These are phyloP conservation scores for Hylia prasina DNA, from an alignment of 2,113 vertebrate genomes.

Conservation along the genomic window DNA sequence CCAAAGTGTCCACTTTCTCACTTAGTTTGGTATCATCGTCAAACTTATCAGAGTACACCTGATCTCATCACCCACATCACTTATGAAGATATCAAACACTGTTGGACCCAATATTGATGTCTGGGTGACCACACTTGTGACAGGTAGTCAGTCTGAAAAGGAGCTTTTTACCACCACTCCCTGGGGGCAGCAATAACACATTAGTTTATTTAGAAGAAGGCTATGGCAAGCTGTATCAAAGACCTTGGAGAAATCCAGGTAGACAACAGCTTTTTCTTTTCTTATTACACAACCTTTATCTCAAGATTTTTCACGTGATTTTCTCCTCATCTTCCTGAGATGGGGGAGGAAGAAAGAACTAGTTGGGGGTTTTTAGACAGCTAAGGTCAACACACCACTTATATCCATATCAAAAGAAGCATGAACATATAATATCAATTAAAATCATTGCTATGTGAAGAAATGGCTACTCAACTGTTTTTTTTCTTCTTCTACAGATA, in stretches of 20 bases:
- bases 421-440: not conserved
- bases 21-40: rapidly evolving
- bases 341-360: not conserved
- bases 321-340: not conserved
- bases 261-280: not conserved
- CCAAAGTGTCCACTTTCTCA: not conserved
- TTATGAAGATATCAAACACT: not conserved
- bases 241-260: not conserved
- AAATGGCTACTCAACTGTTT: not conserved
- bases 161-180: not conserved
- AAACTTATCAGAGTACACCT: not conserved
- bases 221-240: not conserved
- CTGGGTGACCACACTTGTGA: not conserved
- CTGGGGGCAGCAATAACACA: not conserved
- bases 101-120: not conserved
- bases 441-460: not conserved
- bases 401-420: not conserved
- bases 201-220: not conserved
- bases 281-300: not conserved
- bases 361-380: not conserved
- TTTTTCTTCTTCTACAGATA: not conserved
- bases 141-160: not conserved
- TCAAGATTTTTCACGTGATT: not conserved
- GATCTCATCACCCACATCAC: not conserved
- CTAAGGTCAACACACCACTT: not conserved